Base-by-base conservation (phyloP, 2,797 vertebrate species). In the Propithecus perrieri region DNA sequence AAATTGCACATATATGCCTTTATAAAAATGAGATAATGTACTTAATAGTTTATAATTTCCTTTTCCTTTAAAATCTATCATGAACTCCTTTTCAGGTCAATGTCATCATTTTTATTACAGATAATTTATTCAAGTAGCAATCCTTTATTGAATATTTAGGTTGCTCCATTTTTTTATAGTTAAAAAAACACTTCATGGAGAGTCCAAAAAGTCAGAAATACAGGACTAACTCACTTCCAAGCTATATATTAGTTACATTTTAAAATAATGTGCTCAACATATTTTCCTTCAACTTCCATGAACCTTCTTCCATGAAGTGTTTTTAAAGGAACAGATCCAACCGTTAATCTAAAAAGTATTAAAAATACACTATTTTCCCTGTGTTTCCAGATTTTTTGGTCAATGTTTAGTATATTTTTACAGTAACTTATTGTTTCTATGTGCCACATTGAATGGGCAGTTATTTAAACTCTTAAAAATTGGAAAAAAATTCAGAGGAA, bases 1-100 rank as follows among this genome's bases (percentile, higher is more conserved):
- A 88, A 38, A 71, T 69, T 85, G n/a, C 14, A 57, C 9, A 83
- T 72, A 65, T 65, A 28, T 85, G 1, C n/a, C 89, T 80, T 83
- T 91, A 72, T 89, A 85, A 94, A 96, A 80, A 84, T 90, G 46
- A 59, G 61, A 43, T 84, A 84, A 94, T 75, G 24, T 85, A 93
- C 6, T 28, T 95, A 55, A 71, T 80, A 75, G 72, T 85, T 94
- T 85, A 79, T 46, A 63, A 75, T 90, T 28, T 89, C 17, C 12
- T 91, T 79, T 81, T 72, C 55, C 2, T 59, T 95, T 89, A 55
- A 84, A 96, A 72, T 95, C 30, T 65, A 53, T 43, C 17, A 28
- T n/a, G 41, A 78, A 91, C 41, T 95, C 22, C 18, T 94, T 85
- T 96, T 80, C 30, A 94, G 43, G 30, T 63, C 46, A 95, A 89